A percentile compares a stretch with the other conserved stretches of the same genome.
Evolutionary conservation across 2,888 invertebrate species (phyloP).

Genomic region (Mechanitis messenoides): DNA sequence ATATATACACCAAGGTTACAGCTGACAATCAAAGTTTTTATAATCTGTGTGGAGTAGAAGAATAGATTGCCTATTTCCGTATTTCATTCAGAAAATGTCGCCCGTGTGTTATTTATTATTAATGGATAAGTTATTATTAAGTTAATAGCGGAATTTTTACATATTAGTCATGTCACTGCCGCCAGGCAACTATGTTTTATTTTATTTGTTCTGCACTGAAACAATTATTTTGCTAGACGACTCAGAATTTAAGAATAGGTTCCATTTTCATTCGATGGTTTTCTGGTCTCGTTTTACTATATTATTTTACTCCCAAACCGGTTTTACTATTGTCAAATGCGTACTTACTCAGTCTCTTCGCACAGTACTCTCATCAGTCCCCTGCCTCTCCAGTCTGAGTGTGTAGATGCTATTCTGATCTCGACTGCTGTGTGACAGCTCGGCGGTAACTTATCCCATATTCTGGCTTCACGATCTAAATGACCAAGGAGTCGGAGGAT

Average conservation of each 20-base stretch:
- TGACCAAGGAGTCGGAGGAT: slow-evolving; percentile 77
- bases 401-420: slow-evolving; percentile 80
- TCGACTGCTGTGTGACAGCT: slow-evolving; percentile 74
- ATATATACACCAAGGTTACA: neutral
- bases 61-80: neutral
- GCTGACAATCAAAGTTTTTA: neutral
- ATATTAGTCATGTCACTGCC: neutral
- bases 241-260: too few relatives aligned
- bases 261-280: too few relatives aligned
- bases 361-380: slow-evolving; percentile 82
- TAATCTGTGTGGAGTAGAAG: neutral
- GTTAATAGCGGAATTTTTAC: neutral
- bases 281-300: too few relatives aligned
- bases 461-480: slow-evolving; percentile 75
- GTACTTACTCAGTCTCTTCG: slow-evolving; percentile 79
- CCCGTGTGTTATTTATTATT: neutral
- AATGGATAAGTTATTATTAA: neutral
- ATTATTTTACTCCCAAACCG: too few relatives aligned
- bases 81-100: neutral
- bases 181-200: neutral
- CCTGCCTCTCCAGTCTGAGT: slow-evolving; percentile 79
- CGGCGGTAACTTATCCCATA: slow-evolving; percentile 75
- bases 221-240: too few relatives aligned
- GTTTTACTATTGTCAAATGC: too few relatives aligned
- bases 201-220: too few relatives aligned